Percentiles rank a stretch among this genome's conserved stretches.
These are phyloP conservation scores for Drosophila busckii DNA, from an alignment of 1,140 invertebrate species.

Conservation along the genomic window DNA sequence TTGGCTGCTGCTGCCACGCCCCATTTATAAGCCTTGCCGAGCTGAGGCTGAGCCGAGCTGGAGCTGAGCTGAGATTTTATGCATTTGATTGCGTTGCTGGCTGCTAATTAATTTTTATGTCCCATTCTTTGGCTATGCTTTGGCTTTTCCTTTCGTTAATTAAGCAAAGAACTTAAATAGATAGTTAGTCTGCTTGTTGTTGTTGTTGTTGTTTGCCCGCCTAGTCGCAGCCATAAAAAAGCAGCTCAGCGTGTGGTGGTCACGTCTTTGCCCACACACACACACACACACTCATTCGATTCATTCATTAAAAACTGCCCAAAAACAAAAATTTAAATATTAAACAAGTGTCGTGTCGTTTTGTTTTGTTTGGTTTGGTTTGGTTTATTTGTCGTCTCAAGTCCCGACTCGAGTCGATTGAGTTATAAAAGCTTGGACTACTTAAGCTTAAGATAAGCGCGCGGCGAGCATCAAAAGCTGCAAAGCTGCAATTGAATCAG, in stretches of 20 bases:
- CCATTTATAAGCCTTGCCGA: too few species aligned
- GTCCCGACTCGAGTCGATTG: too few species aligned
- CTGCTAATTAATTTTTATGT: conserved; percentile 73
- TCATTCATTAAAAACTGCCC: conserved; percentile 51
- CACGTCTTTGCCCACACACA: conserved; percentile 30
- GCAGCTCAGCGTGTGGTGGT: conserved; percentile 59
- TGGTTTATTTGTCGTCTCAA: too few species aligned
- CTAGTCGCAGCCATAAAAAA: conserved; percentile 40
- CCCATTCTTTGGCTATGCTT: conserved; percentile 58
- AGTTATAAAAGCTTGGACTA: conserved; percentile 58
- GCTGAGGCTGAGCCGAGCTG: too few species aligned
- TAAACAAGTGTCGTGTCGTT: conserved; percentile 71
- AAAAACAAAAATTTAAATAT: conserved; percentile 49
- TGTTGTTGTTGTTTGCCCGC: conserved; percentile 29
- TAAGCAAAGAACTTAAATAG: conserved; percentile 65
- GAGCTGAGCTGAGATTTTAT: too few species aligned
- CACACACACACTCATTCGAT: conserved; percentile 29
- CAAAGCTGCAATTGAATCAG: not conserved
- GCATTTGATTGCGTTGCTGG: conserved; percentile 31
- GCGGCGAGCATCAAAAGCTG: conserved; percentile 44
- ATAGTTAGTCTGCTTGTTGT: conserved; percentile 6
- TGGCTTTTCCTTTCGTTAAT: conserved; percentile 60
- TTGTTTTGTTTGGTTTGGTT: conserved; percentile 63
- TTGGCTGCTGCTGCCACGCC: conserved; percentile 12
- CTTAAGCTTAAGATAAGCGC: conserved; percentile 55